A percentile compares a stretch with the other conserved stretches of the same genome.
Evolutionary conservation across 2,888 invertebrate genomes (phyloP).

Genomic region (Chrysomela aeneicollis): DNA sequence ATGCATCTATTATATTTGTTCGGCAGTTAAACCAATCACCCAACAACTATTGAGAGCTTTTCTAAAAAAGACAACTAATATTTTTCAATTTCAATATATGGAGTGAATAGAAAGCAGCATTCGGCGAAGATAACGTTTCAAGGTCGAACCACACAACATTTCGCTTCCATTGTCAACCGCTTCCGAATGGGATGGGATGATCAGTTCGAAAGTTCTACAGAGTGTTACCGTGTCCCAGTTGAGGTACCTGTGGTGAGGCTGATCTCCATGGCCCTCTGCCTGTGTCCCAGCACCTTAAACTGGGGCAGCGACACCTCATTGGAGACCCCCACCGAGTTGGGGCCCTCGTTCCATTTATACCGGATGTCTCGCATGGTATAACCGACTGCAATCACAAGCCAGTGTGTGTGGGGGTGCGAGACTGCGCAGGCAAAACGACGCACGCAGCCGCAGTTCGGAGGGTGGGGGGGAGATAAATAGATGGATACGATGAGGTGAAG

Average conservation of each 20-base stretch:
- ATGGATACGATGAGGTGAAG: neutral
- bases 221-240: constrained; percentile 46
- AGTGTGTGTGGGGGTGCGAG: constrained; percentile 52
- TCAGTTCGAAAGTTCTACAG: constrained; percentile 17
- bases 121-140: too few species aligned
- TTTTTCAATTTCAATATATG: too few species aligned
- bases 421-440: neutral
- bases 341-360: constrained; percentile 96
- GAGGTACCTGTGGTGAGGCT: constrained; percentile 93
- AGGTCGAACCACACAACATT: too few species aligned
- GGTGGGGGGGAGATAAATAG: neutral
- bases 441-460: neutral
- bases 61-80: too few species aligned
- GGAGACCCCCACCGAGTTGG: constrained; percentile 94
- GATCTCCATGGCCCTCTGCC: constrained; percentile 95
- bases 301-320: constrained; percentile 96
- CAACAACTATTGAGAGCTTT: too few species aligned
- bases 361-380: constrained; percentile 98
- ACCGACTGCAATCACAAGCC: constrained; percentile 81
- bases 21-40: too few species aligned
- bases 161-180: neutral
- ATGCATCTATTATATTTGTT: too few species aligned
- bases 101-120: too few species aligned
- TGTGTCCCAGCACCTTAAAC: constrained; percentile 97
- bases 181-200: neutral